These are phyloP conservation scores for Macrophya alboannulata DNA, from an alignment of 2,888 invertebrate species.

Conservation along the genomic window DNA sequence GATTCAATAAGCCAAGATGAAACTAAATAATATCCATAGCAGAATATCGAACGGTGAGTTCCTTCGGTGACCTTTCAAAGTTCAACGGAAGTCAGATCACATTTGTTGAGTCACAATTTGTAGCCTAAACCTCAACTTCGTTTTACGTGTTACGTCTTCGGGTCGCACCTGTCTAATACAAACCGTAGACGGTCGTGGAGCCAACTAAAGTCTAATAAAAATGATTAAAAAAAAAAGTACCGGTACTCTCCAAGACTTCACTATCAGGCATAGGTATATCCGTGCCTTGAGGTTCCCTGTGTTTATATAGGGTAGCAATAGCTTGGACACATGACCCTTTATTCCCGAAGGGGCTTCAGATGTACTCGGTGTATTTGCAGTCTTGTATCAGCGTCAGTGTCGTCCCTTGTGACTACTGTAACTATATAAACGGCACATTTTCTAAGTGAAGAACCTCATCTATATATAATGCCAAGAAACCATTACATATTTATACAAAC, in stretches of 20 bases:
- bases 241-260: slow-evolving; percentile 1
- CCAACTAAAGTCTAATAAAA: neutral
- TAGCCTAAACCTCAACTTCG: neutral
- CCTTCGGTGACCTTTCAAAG: neutral
- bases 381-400: slow-evolving; percentile 35
- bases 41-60: neutral
- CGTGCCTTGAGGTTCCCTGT: slow-evolving; percentile 3
- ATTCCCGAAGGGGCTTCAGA: slow-evolving; percentile 3
- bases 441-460: slow-evolving; percentile 1
- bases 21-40: neutral
- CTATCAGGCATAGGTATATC: neutral
- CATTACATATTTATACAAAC: slow-evolving; percentile 19
- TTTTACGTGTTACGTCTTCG: neutral
- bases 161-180: neutral
- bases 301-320: slow-evolving; percentile 8
- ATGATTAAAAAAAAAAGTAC: neutral
- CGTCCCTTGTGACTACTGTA: slow-evolving; percentile 31
- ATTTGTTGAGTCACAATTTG: neutral
- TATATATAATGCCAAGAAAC: slow-evolving; percentile 26
- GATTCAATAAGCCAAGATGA: neutral
- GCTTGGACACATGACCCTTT: slow-evolving; percentile 38
- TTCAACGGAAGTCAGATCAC: neutral
- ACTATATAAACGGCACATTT: slow-evolving; percentile 40
- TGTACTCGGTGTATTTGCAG: slow-evolving; percentile 8
- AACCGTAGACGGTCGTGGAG: neutral